Evolutionary conservation across 2,888 invertebrate species (phyloP), one percentile per base, ranked within the genome.

Genomic region (Anagyrus pseudococci): DNA sequence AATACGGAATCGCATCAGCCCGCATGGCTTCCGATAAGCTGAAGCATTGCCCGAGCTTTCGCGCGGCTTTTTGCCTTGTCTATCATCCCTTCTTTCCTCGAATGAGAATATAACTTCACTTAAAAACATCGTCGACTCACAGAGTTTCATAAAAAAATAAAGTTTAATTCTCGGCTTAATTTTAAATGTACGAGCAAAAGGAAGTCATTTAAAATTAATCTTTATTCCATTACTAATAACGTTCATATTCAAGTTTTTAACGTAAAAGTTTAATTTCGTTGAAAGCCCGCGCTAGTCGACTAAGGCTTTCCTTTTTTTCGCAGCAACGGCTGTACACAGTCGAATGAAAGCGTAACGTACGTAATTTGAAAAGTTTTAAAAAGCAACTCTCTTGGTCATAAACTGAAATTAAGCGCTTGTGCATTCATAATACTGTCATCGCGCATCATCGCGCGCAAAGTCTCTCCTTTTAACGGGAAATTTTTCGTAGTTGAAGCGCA

Each of bases 281-380:
- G 37, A 56, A 47, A 47, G 55, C 37, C 20, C n/a, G 10, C n/a
- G 13, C 33, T 55, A 46, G 44, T 37, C 23, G 17, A 23, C 10
- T 46, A 37, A 56, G 17, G 17, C 19, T 48, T 8, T 46, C 25
- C 19, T 48, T 8, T 46, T 19, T 25, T 23, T 23, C 23, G 4
- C 7, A 56, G 17, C 37, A 13, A 25, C 25, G 19, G 33, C 37
- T 37, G 23, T 46, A 47, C 40, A 23, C 25, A 37, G 23, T 46
- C 23, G 37, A 47, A 56, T 56, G 56, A 58, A 58, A 58, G 29
- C 26, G 22, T 58, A 49, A 49, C 29, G 25, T 15, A 25, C 40
- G 48, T 40, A 41, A 57, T 57, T 57, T 57, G 20, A 26, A 57
- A 48, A 40, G 47, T 57, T 57, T 23, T 48, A 23, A 48, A 57